Percentiles rank a stretch among this genome's conserved stretches.
phyloP scores from a whole-genome alignment of 2,888 invertebrate species.

The Steinernema hermaphroditum region DNA sequence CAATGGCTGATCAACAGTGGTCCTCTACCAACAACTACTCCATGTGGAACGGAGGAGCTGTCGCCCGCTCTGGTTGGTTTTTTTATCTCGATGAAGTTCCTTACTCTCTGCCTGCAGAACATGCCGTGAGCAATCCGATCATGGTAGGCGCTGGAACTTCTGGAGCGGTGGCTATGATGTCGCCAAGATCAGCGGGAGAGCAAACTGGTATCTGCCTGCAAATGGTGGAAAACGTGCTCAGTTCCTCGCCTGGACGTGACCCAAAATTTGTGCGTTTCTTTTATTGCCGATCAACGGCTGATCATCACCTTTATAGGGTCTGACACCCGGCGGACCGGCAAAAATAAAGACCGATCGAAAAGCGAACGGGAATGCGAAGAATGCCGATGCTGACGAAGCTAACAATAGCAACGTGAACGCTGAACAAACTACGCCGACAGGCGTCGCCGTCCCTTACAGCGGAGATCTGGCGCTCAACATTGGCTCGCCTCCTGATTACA shows the following conservation, averaged over 20 bases:
- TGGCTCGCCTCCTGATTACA: constrained; percentile 9
- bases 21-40: constrained; percentile 17
- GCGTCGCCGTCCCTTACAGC: background rate
- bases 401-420: background rate
- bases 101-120: constrained; percentile 70
- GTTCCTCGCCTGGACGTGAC: constrained; percentile 70
- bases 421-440: background rate
- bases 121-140: constrained; percentile 76
- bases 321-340: constrained; percentile 24
- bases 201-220: constrained; percentile 89
- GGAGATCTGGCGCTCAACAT: background rate
- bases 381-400: constrained; percentile 7
- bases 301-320: background rate
- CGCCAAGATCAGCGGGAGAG: constrained; percentile 77
- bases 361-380: constrained; percentile 11
- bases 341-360: background rate
- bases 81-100: background rate
- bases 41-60: constrained; percentile 12
- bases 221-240: constrained; percentile 97
- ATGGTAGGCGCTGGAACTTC: constrained; percentile 71
- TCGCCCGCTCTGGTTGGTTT: constrained; percentile 7
- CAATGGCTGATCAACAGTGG: constrained; percentile 31
- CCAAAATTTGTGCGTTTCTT: constrained; percentile 37
- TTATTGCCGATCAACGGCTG: background rate
- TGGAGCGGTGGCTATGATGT: constrained; percentile 44